These are phyloP conservation scores for Meriones unguiculatus DNA, from an alignment of 2,113 vertebrate species.

Conservation along the genomic window DNA sequence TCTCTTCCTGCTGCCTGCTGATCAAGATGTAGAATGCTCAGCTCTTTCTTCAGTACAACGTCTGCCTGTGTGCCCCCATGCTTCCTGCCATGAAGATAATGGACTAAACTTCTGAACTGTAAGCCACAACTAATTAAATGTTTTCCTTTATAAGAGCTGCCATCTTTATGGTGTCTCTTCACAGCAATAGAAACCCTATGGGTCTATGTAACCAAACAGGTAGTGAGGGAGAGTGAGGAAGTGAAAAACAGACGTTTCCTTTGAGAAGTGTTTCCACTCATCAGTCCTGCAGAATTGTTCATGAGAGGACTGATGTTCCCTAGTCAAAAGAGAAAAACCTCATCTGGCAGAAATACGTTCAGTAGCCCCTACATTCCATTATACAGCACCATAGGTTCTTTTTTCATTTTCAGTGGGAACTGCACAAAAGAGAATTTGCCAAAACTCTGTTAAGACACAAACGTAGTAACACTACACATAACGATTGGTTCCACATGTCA, in stretches of 20 bases:
- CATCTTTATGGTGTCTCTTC: not conserved
- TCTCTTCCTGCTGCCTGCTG: not conserved
- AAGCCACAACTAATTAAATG: not conserved
- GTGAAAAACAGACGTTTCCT: not conserved
- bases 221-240: not conserved
- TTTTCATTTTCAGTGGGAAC: not conserved
- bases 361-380: not conserved
- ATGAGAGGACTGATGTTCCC: not conserved
- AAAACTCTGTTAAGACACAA: not conserved
- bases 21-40: not conserved
- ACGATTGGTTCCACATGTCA: not conserved
- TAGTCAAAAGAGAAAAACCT: not conserved
- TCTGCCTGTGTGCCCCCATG: not conserved
- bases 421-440: not conserved
- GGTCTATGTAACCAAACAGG: not conserved
- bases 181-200: not conserved
- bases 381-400: not conserved
- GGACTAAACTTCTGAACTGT: not conserved
- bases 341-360: constrained; percentile 13
- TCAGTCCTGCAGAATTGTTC: not conserved
- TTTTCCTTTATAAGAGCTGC: not conserved
- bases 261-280: not conserved
- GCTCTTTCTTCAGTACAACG: not conserved
- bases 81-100: not conserved
- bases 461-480: not conserved